Base-by-base conservation (phyloP, 2,888 invertebrate genomes). In the Acanthoscelides obtectus region DNA sequence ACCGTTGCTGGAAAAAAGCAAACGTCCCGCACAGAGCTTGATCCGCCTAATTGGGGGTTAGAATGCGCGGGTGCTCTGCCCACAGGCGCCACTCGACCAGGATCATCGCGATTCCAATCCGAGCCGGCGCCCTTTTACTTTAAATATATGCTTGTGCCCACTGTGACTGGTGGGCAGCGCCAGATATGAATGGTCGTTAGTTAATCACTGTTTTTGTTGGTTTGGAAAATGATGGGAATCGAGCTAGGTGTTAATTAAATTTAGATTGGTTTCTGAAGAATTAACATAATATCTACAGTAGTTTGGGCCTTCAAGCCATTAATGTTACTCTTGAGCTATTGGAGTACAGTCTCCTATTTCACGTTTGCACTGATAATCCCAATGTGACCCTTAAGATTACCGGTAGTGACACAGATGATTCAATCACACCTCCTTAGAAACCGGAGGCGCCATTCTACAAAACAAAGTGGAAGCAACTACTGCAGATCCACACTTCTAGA, bases 51-150 rank as follows among this genome's bases (percentile, higher is more conserved):
- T 80, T 80, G 80, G 75, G 79, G 80, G 80, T 76, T 81, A 73
- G 72, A 75, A 76, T 78, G 76, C 79, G 76, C 80, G 79, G 80
- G 80, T 79, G 79, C 80, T 76, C 73, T 79, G 74, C 80, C 80
- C 79, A 45, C 45, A 79, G 80, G 80, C 80, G 80, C 81, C 80
- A 80, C 75, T 71, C 79, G 79, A 72, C 74, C 72, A 72, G 45
- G 17, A 4, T 74, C 72, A 21, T 75, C 70, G 73, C 74, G 73
- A 75, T 73, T 72, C 70, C 73, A 12, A 45, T 17, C 45, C 45
- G 45, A 12, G 17, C 45, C 45, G 45, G 45, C 45, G 45, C 45
- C 45, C 45, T 45, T n/a, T 45, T 45, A 12, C 45, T 17, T 45
- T 45, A 45, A 45, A 45, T 45, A 45, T 45, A 45, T 12, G 45